These are phyloP conservation scores for Cydia amplana DNA, from an alignment of 1,140 invertebrate genomes.

Conservation along the genomic window DNA sequence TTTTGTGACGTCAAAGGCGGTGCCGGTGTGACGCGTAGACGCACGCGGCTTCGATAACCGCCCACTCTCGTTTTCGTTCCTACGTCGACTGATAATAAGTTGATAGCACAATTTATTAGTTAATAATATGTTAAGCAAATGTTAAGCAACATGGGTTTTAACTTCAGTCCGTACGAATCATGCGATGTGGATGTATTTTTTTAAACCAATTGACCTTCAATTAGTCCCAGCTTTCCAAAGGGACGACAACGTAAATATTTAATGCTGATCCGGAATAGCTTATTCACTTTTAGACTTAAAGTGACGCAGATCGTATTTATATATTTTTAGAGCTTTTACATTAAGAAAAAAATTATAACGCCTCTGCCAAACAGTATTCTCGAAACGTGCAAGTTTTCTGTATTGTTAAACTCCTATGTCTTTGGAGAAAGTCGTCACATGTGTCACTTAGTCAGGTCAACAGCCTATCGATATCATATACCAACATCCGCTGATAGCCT, in stretches of 20 bases:
- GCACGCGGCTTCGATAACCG: conserved; percentile 41
- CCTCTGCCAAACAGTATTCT: too few species aligned
- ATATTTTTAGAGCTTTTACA: too few species aligned
- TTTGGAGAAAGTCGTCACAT: not conserved
- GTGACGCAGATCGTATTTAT: too few species aligned
- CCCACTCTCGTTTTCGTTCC: conserved; percentile 55
- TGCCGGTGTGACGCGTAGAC: conserved; percentile 42
- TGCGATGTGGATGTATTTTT: not conserved
- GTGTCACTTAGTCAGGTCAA: conserved; percentile 12
- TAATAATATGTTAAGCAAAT: too few species aligned
- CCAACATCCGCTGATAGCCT: conserved; percentile 64
- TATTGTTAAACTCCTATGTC: not conserved
- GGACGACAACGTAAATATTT: too few species aligned
- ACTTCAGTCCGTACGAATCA: not conserved
- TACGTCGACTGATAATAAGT: conserved; percentile 57
- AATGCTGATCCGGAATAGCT: too few species aligned
- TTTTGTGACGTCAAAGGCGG: conserved; percentile 26
- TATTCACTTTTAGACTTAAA: too few species aligned
- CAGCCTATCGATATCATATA: conserved; percentile 48
- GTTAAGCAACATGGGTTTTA: conserved; percentile 1
- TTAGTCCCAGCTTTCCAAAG: not conserved
- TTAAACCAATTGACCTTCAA: not conserved
- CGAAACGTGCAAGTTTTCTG: not conserved
- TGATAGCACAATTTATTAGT: conserved; percentile 38
- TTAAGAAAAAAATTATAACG: too few species aligned